Percentiles rank a stretch among this genome's conserved stretches.
Evolutionary conservation across 2,888 invertebrate genomes (phyloP).

Genomic region (Rosalia funebris): DNA sequence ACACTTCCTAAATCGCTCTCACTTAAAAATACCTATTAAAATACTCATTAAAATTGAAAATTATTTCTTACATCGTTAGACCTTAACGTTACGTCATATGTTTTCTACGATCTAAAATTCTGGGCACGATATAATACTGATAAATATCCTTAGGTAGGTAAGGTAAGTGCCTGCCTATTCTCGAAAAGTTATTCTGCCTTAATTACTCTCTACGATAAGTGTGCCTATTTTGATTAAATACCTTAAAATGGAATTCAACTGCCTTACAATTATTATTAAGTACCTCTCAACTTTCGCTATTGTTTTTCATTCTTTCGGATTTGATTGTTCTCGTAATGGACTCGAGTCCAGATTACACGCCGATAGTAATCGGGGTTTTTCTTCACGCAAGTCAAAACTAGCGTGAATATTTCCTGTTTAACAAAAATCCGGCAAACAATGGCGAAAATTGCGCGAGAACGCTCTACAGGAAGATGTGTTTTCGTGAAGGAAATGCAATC

Average conservation of each 20-base stretch:
- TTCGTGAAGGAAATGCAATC: slow-evolving; percentile 5
- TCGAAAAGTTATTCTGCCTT: slow-evolving; percentile 2
- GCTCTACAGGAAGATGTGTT: background rate
- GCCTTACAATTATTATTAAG: slow-evolving; percentile 3
- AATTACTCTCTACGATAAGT: background rate
- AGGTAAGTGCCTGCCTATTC: slow-evolving; percentile 2
- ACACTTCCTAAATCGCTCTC: no score
- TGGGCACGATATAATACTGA: slow-evolving; percentile 23
- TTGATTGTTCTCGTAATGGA: background rate
- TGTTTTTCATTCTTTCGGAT: slow-evolving; percentile 7
- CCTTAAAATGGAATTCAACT: slow-evolving; percentile 2
- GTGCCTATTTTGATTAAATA: slow-evolving; percentile 11
- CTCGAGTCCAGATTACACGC: background rate
- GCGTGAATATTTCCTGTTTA: background rate
- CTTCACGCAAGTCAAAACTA: background rate
- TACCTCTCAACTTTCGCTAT: slow-evolving; percentile 6
- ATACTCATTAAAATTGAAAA: no score
- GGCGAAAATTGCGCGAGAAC: slow-evolving; percentile 2
- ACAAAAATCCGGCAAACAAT: background rate
- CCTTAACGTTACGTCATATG: background rate
- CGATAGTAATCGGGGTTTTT: background rate
- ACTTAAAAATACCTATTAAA: no score
- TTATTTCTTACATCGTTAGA: no score
- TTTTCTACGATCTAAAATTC: background rate
- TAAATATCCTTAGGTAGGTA: slow-evolving; percentile 10